Percentiles rank a stretch among this genome's conserved stretches.
Conservation (phyloP, 2,113 vertebrate genomes). For the Trogon melanurus region DNA sequence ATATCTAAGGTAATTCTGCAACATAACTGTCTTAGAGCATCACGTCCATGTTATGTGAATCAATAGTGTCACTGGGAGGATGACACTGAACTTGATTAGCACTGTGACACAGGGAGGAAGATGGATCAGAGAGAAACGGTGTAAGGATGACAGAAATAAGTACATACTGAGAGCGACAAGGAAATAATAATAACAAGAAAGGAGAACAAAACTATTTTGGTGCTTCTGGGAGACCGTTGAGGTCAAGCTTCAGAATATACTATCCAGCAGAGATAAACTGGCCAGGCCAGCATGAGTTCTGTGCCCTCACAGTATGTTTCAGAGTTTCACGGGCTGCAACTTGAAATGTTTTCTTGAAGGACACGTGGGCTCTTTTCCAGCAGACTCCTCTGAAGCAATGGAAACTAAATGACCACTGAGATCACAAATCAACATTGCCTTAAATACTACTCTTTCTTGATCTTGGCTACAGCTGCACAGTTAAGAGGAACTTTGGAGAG, state of each 20-base stretch:
- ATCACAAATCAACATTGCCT: not conserved
- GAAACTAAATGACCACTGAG: not conserved
- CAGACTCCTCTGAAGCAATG: not conserved
- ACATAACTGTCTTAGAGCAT: not conserved
- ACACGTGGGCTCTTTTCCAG: not conserved
- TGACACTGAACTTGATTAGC: not conserved
- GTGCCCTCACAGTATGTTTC: not conserved
- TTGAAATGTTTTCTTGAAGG: not conserved
- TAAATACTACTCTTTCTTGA: not conserved
- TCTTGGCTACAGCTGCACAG: not conserved
- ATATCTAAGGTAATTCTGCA: not conserved
- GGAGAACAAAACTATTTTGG: not conserved
- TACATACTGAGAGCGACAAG: not conserved
- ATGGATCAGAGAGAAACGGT: not conserved
- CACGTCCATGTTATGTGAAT: fast-evolving
- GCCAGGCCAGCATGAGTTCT: not conserved
- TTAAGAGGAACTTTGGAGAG: not conserved
- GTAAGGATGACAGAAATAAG: not conserved
- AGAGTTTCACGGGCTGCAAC: not conserved
- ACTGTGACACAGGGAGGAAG: not conserved
- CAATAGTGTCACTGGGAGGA: not conserved
- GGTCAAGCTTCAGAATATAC: not conserved
- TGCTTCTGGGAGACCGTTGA: not conserved
- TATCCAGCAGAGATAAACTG: not conserved
- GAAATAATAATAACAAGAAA: not conserved